phyloP scores from a whole-genome alignment of 2,113 vertebrate species.

The Rhynchopsitta pachyrhyncha region DNA sequence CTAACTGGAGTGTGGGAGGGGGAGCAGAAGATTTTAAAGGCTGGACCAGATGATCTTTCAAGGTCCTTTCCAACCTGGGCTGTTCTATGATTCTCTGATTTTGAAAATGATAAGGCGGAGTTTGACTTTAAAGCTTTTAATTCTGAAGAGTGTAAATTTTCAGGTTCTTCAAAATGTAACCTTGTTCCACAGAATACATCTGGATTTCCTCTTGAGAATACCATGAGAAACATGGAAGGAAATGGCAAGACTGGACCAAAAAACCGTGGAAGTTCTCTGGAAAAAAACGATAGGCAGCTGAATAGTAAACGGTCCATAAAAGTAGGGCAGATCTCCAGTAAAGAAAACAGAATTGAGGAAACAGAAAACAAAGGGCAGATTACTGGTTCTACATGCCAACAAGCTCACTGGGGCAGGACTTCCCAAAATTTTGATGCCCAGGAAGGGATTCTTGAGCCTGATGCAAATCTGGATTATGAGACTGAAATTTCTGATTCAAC shows the following conservation, averaged over 20 bases:
- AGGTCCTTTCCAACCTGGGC: background rate
- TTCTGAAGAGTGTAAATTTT: background rate
- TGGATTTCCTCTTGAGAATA: conserved; percentile 28
- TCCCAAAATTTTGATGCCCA: background rate
- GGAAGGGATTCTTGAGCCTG: conserved; percentile 10
- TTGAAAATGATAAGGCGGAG: background rate
- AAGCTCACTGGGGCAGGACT: background rate
- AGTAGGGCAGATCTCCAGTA: conserved; percentile 1
- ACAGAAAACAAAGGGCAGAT: background rate
- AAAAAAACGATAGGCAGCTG: conserved; percentile 2
- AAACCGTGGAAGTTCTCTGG: background rate
- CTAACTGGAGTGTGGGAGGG: background rate
- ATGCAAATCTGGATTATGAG: background rate
- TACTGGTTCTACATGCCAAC: conserved; percentile 8
- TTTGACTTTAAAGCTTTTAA: conserved; percentile 1
- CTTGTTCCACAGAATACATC: conserved; percentile 61
- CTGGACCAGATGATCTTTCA: background rate
- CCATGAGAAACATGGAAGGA: background rate
- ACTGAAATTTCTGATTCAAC: conserved; percentile 30
- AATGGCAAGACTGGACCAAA: conserved; percentile 32
- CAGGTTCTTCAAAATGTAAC: conserved; percentile 48
- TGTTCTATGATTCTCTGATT: background rate
- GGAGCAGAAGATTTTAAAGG: background rate
- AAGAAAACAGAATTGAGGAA: background rate
- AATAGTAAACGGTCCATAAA: background rate